Evolutionary conservation across 2,888 invertebrate genomes (phyloP), one percentile per base, ranked within the genome.

Genomic region (Drosophila paramelanica): DNA sequence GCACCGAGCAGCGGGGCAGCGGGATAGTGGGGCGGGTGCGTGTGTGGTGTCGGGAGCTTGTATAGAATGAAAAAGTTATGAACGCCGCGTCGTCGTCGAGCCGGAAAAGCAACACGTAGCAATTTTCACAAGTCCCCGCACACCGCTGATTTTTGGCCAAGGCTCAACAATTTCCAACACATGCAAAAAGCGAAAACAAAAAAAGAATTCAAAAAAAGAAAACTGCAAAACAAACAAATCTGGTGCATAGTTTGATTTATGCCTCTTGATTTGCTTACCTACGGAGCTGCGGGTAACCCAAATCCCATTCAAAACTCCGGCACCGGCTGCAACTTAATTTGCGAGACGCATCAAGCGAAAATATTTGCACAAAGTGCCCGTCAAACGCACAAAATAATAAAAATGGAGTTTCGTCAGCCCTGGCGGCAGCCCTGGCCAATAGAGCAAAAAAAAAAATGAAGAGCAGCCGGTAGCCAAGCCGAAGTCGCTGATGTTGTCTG

Each of bases 211-310:
- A 8, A 25, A n/a, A 4, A 31, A 46, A 38, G 39, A 42, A 66
- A 33, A 20, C 5, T 33, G 20, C 13, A 43, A 53, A 27, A 67
- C 31, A 43, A 75, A 81, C 70, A 58, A 52, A 72, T 67, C 64
- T 71, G 53, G 67, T 56, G 62, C 53, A 67, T 67, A 65, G 69
- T 67, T 74, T 83, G 87, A 86, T 86, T 83, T 83, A 86, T 87
- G 77, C 61, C 69, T 66, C 53, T 45, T 59, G 39, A 68, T 53
- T 68, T 61, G 73, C 65, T 65, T 62, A 84, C 67, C 69, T 77
- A 38, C 41, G 25, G 25, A 59, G 57, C 39, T 50, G 33, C 17
- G 20, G 41, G 11, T 27, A 46, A 5, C 3, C 23, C 39, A 52
- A 52, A 39, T 42, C 42, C 23, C 60, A 51, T 36, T 10, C 13